Evolutionary conservation across 2,888 invertebrate species (phyloP).

Genomic region (Troilus luridus): DNA sequence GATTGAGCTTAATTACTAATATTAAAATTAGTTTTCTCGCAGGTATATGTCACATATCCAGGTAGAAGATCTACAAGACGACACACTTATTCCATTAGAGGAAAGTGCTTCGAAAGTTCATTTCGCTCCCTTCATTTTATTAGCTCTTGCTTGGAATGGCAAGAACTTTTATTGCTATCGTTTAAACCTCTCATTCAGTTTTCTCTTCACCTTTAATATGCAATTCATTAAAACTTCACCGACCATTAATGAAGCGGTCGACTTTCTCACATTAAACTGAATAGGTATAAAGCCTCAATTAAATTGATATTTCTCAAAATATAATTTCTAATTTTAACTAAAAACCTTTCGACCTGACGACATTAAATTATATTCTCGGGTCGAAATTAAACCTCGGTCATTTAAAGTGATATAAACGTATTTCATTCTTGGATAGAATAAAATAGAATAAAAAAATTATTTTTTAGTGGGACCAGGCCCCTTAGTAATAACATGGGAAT

Average conservation of each 20-base stretch:
- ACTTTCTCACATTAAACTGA: background rate
- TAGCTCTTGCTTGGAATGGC: background rate
- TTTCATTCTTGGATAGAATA: too few species aligned
- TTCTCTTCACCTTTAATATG: background rate
- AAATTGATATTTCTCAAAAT: background rate
- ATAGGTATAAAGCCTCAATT: background rate
- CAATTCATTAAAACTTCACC: background rate
- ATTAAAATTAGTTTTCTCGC: background rate
- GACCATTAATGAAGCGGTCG: background rate
- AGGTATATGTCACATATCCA: background rate
- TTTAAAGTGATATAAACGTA: too few species aligned
- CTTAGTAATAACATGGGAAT: too few species aligned
- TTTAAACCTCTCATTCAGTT: background rate
- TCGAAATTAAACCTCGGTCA: too few species aligned
- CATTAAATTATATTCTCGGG: too few species aligned
- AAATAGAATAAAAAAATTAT: background rate
- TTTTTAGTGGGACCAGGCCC: background rate
- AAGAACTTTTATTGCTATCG: background rate
- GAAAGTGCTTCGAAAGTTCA: background rate
- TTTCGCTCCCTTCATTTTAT: background rate
- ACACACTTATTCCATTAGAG: background rate
- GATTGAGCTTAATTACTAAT: background rate
- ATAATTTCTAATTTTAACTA: too few species aligned
- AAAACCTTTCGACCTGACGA: too few species aligned
- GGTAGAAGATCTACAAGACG: background rate